Conservation (phyloP, 1,140 invertebrate species). For the Scaptomyza hsui region DNA sequence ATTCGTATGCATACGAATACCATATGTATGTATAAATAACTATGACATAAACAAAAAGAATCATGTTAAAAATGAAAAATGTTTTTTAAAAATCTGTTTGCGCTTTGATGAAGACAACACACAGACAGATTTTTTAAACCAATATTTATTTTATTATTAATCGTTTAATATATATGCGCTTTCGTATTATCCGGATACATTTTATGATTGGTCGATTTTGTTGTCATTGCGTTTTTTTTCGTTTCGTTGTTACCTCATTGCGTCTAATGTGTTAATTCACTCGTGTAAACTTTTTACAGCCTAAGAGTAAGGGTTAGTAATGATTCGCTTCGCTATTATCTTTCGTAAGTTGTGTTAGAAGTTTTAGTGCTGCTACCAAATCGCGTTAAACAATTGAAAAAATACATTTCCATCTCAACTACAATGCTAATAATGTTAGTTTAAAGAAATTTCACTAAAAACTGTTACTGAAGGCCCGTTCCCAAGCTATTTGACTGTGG, state of each 20-base stretch:
- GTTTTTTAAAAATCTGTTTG: slow-evolving; percentile 24
- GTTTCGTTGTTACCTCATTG: slow-evolving; percentile 76
- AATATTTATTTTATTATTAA: slow-evolving; percentile 52
- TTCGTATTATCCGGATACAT: slow-evolving; percentile 80
- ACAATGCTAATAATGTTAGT: slow-evolving; percentile 59
- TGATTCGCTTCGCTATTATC: slow-evolving; percentile 63
- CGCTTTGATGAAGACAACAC: slow-evolving; percentile 47
- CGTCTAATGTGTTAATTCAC: slow-evolving; percentile 17
- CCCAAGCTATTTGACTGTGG: slow-evolving; percentile 55
- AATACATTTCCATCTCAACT: slow-evolving; percentile 49
- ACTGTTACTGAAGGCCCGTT: slow-evolving; percentile 63
- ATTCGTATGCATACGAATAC: slow-evolving; percentile 76
- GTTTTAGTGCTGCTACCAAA: slow-evolving; percentile 76
- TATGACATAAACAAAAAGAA: slow-evolving; percentile 53
- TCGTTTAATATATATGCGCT: slow-evolving; percentile 69
- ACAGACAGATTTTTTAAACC: slow-evolving; percentile 35
- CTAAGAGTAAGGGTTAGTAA: slow-evolving; percentile 69
- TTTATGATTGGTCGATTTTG: slow-evolving; percentile 58
- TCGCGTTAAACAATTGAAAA: slow-evolving; percentile 69
- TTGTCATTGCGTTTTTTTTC: slow-evolving; percentile 51
- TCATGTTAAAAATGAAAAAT: slow-evolving; percentile 45
- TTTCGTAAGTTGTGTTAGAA: slow-evolving; percentile 69
- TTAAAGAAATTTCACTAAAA: slow-evolving; percentile 76
- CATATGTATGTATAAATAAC: slow-evolving; percentile 59
- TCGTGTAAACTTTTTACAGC: slow-evolving; percentile 41